phyloP scores from a whole-genome alignment of 2,888 invertebrate genomes.

The Bembecia ichneumoniformis region DNA sequence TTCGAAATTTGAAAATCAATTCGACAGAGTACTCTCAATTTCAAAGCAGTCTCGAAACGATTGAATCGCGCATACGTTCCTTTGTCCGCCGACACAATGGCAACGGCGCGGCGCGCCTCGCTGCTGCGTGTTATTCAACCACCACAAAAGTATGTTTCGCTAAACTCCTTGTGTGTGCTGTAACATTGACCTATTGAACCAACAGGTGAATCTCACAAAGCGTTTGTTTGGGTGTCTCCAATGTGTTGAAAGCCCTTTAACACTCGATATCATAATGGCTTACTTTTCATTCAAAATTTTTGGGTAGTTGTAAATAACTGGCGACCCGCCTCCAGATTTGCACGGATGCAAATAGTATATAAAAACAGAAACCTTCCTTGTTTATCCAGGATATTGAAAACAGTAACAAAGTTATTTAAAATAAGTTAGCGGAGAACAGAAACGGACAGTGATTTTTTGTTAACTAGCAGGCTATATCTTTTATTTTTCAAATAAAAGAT shows the following conservation, averaged over 20 bases:
- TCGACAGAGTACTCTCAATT: constrained; percentile 46
- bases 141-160: constrained; percentile 65
- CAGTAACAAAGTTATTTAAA: too few species aligned
- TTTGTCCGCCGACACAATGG: constrained; percentile 57
- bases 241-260: constrained; percentile 33
- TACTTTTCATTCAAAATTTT: too few species aligned
- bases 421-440: too few species aligned
- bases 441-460: too few species aligned
- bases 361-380: not conserved
- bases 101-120: constrained; percentile 26
- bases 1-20: constrained; percentile 11
- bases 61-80: constrained; percentile 59
- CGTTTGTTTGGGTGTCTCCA: constrained; percentile 63
- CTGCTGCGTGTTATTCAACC: constrained; percentile 47
- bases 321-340: too few species aligned
- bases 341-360: not conserved
- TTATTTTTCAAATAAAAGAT: too few species aligned
- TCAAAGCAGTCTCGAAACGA: constrained; percentile 46
- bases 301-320: too few species aligned
- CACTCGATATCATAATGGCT: constrained; percentile 3
- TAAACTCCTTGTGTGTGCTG: constrained; percentile 59
- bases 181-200: constrained; percentile 70
- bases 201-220: constrained; percentile 63
- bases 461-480: too few species aligned
- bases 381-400: not conserved